Base-by-base conservation (phyloP, 1,140 invertebrate genomes). In the Phthorimaea operculella region DNA sequence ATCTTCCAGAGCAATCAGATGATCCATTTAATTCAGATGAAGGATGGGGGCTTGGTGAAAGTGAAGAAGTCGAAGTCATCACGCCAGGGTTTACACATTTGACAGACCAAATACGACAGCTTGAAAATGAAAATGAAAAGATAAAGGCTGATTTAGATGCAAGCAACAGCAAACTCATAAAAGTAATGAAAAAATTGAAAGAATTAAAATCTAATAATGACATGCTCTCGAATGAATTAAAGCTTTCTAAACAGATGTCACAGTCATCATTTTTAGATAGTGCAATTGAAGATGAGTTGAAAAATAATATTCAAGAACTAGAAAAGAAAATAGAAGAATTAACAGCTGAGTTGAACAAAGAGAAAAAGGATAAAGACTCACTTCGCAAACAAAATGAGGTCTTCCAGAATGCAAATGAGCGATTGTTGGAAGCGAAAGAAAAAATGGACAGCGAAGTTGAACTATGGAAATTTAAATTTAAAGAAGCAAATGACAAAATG, bases 401-500 rank as follows among this genome's bases (percentile, higher is more conserved):
- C 6, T 75, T 96, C 9, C 89, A 90, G 3, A 87, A 89, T 15
- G 92, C 92, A n/a, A 94, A 95, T 72, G 92, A 94, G 36, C 87
- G 89, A 50, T 88, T 94, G 62, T 75, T 90, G 3, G 92, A 94
- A 68, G 89, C 92, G 76, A 94, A 94, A 80, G 93, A 95, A 73
- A 90, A 90, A 57, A 90, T 93, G 78, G 92, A 94, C 61, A 87
- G 85, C 66, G 90, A 92, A 74, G 87, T 91, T 58, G 87, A 92
- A 61, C 87, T 92, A 61, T 90, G 90, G 75, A 89, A 91, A 69
- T 89, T 88, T 21, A 89, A 91, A 66, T 91, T 90, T 65, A 88
- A 90, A 60, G 90, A 92, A 70, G 77, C 90, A 4, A 84, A 80
- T 58, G 83, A 88, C 21, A 90, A 92, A 78, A 62, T 92, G 11